Evolutionary conservation across 1,140 invertebrate species (phyloP).

Genomic region (Maconellicoccus hirsutus): DNA sequence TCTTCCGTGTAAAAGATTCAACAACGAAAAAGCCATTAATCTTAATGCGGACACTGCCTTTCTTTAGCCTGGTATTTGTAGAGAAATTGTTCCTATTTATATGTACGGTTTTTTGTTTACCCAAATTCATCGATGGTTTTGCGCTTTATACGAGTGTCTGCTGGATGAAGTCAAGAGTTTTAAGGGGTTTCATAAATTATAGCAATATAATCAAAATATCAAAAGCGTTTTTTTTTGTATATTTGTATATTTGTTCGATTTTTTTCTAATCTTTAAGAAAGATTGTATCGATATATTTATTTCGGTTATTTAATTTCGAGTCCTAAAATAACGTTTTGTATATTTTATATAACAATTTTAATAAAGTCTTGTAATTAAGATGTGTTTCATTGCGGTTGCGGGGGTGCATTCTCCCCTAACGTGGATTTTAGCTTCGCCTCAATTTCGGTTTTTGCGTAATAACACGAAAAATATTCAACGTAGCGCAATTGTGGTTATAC

Average conservation of each 20-base stretch:
- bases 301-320: slow-evolving; percentile 16
- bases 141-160: background rate
- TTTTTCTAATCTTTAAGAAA: background rate
- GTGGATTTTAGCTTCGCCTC: no score
- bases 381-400: no score
- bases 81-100: background rate
- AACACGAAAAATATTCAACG: no score
- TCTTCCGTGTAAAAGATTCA: background rate
- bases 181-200: background rate
- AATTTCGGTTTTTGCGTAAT: no score
- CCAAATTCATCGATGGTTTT: background rate
- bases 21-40: background rate
- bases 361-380: slow-evolving; percentile 15
- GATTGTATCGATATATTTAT: slow-evolving; percentile 16
- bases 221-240: background rate
- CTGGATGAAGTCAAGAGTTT: background rate
- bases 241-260: slow-evolving; percentile 12
- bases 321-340: slow-evolving; percentile 20
- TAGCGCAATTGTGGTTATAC: no score
- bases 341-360: slow-evolving; percentile 21
- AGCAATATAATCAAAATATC: slow-evolving; percentile 9
- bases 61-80: background rate
- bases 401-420: no score
- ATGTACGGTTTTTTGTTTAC: background rate
- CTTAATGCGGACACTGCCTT: background rate